phyloP scores from a whole-genome alignment of 1,140 invertebrate species.

The Radopholus similis region DNA sequence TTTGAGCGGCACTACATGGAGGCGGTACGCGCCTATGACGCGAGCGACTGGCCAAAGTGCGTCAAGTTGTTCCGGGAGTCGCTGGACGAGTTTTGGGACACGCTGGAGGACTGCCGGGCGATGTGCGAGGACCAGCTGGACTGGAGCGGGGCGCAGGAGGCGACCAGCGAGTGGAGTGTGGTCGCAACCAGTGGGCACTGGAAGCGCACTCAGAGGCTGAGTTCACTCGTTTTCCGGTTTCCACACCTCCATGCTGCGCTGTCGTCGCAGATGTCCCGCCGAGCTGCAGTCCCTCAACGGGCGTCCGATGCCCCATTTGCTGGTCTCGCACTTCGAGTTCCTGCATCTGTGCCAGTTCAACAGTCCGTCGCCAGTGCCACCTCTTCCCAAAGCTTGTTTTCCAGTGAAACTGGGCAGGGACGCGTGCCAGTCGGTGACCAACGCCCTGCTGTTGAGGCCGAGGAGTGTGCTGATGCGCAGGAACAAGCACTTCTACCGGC shows the following conservation, averaged over 20 bases:
- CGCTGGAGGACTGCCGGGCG: constrained; percentile 70
- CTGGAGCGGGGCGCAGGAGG: constrained; percentile 56
- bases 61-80: constrained; percentile 70
- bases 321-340: constrained; percentile 73
- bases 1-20: constrained; percentile 67
- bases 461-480: constrained; percentile 69
- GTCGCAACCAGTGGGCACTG: constrained; percentile 68
- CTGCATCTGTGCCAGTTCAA: constrained; percentile 76
- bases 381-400: constrained; percentile 15
- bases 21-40: constrained; percentile 68
- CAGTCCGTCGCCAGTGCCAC: constrained; percentile 61
- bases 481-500: constrained; percentile 43
- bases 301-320: constrained; percentile 67
- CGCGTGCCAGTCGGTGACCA: constrained; percentile 69
- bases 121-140: constrained; percentile 73
- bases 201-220: neutral
- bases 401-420: constrained; percentile 58
- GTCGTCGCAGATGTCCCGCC: constrained; percentile 69
- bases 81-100: constrained; percentile 67
- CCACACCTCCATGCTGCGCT: constrained; percentile 70
- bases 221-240: constrained; percentile 66
- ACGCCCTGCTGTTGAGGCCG: constrained; percentile 70
- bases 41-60: constrained; percentile 68
- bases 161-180: constrained; percentile 67
- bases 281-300: constrained; percentile 69